A percentile compares a stretch with the other conserved stretches of the same genome.
These are phyloP conservation scores for Parapristionchus giblindavisi DNA, from an alignment of 2,888 invertebrate genomes.

Conservation along the genomic window DNA sequence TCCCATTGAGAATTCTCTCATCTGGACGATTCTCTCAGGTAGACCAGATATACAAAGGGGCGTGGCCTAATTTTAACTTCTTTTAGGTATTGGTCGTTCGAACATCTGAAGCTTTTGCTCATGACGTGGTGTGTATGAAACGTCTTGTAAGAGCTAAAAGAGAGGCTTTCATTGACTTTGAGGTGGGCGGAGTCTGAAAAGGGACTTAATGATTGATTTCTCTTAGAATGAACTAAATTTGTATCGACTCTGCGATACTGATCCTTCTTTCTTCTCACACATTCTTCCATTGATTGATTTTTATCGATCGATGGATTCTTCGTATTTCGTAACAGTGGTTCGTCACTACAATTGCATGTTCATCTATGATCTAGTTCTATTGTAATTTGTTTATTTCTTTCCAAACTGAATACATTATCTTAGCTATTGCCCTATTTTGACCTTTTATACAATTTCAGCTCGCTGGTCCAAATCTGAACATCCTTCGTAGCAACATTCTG, in stretches of 20 bases:
- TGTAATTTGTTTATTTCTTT: not conserved
- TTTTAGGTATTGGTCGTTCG: conserved; percentile 21
- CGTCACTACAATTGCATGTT: no score
- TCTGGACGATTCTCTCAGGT: no score
- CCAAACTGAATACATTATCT: not conserved
- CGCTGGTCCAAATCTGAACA: conserved; percentile 22
- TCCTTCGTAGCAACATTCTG: conserved; percentile 26
- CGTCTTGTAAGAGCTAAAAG: conserved; percentile 12
- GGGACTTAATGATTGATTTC: not conserved
- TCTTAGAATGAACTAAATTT: conserved; percentile 13
- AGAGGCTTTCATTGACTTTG: conserved; percentile 14
- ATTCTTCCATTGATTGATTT: conserved; percentile 28
- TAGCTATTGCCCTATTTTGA: not conserved
- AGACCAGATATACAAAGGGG: no score
- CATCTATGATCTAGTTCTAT: no score
- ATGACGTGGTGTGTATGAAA: conserved; percentile 11
- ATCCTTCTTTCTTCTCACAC: conserved; percentile 13
- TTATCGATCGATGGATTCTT: not conserved
- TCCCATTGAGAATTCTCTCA: no score
- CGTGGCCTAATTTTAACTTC: no score
- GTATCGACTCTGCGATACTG: conserved; percentile 9
- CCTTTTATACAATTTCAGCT: conserved; percentile 8
- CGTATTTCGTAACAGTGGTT: conserved; percentile 19
- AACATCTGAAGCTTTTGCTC: conserved; percentile 1
- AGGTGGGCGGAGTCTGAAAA: not conserved